Evolutionary conservation across 2,113 vertebrate genomes (phyloP), one percentile per base, ranked within the genome.

Genomic region (Ptychochromis oligacanthus): DNA sequence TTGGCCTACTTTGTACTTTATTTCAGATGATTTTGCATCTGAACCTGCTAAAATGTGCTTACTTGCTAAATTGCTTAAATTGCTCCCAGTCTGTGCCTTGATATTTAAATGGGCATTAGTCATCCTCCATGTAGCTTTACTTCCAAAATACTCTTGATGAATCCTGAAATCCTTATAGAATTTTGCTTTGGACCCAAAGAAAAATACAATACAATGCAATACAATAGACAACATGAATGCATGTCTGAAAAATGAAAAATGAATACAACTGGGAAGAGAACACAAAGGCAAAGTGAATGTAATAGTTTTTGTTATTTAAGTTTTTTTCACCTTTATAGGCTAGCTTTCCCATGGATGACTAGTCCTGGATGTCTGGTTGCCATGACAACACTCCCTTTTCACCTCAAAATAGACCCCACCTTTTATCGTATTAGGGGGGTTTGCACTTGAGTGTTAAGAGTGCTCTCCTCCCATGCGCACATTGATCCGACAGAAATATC

Each of bases 361-460:
- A 36, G 57, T 82, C 64, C 80, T 57, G 75, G 59, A 79, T 88
- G 65, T 52, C 34, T 81, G 75, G 75, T 90, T 86, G 80, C 78
- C 78, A 83, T 6, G 38, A 52, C 82, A 80, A 84, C 62, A 22
- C 22, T 28, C 60, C 22, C 24, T 49, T 81, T 40, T 77, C 64
- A 79, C 31, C 61, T 75, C 28, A 79, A 22, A 65, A n/a, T 65
- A 38, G 56, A 59, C 79, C 24, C 57, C 75, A 55, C 75, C 64
- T 84, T 89, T 79, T 62, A 79, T 86, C 0, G 2, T 49, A 46
- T 77, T 55, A n/a, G 22, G 22, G 70, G 86, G 59, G 65, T 84
- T 80, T 85, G 64, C 81, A 87, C 83, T 88, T 75, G 22, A 85
- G 72, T 52, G 36, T 83, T 22, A 43, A 56, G 64, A 79, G 79